Evolutionary conservation across 2,797 vertebrate species (phyloP).

Genomic region (Adrianichthys oophorus): DNA sequence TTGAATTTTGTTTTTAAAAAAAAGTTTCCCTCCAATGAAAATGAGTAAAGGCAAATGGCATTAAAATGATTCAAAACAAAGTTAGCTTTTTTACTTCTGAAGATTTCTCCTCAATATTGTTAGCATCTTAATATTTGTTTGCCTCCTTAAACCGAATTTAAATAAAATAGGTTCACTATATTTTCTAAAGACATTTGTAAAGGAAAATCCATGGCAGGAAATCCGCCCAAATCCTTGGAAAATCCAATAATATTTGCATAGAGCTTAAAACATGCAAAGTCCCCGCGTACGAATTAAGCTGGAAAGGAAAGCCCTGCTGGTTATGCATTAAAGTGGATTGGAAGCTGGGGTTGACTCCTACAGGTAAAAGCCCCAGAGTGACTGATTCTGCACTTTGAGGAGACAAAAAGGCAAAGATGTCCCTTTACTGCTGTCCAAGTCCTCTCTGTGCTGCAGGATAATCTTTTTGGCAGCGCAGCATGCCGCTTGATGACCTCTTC

Average conservation of each 20-base stretch:
- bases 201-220: constrained; percentile 81
- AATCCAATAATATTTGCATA: constrained; percentile 88
- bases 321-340: constrained; percentile 85
- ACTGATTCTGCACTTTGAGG: constrained; percentile 69
- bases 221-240: constrained; percentile 84
- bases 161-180: constrained; percentile 83
- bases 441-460: constrained; percentile 49
- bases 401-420: constrained; percentile 67
- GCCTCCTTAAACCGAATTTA: constrained; percentile 78
- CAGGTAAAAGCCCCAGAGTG: constrained; percentile 76
- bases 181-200: constrained; percentile 86
- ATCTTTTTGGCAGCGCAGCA: constrained; percentile 55
- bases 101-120: constrained; percentile 77
- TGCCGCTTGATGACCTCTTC: constrained; percentile 64
- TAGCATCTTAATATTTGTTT: constrained; percentile 82
- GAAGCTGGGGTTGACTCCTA: constrained; percentile 77
- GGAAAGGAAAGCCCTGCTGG: constrained; percentile 80
- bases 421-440: constrained; percentile 67
- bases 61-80: constrained; percentile 52
- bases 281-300: constrained; percentile 82
- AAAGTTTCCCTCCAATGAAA: constrained; percentile 47
- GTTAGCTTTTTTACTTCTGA: constrained; percentile 61
- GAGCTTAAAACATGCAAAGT: constrained; percentile 86
- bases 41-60: constrained; percentile 53
- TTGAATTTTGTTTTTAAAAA: constrained; percentile 25